Conservation (phyloP, 2,113 vertebrate species). For the Xiphias gladius region DNA sequence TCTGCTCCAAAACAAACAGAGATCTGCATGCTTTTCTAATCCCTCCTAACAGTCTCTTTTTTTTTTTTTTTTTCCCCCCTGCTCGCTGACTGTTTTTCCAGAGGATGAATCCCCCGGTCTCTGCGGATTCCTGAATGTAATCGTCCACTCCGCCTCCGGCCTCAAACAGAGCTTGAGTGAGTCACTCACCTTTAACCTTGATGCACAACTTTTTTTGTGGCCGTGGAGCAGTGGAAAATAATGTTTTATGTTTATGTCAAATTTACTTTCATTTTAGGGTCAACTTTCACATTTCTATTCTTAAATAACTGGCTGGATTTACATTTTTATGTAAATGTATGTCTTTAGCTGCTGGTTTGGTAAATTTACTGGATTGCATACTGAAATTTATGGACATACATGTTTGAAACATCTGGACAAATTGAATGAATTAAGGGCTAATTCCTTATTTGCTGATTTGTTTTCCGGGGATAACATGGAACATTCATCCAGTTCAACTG, state of each 20-base stretch:
- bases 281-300: background rate
- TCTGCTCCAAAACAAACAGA: conserved; percentile 63
- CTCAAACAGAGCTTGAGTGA: conserved; percentile 98
- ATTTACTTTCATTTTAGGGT: conserved; percentile 5
- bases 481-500: conserved; percentile 4
- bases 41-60: conserved; percentile 16
- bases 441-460: conserved; percentile 8
- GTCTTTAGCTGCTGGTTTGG: background rate
- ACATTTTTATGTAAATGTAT: background rate
- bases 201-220: conserved; percentile 23
- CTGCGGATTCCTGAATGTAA: conserved; percentile 96
- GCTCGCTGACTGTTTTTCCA: conserved; percentile 77
- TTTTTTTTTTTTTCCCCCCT: conserved; percentile 11
- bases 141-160: conserved; percentile 96
- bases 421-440: background rate
- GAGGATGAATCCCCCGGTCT: conserved; percentile 96
- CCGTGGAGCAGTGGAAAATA: conserved; percentile 5
- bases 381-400: background rate
- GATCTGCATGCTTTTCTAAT: conserved; percentile 62
- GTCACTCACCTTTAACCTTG: conserved; percentile 69
- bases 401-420: background rate
- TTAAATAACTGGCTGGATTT: background rate
- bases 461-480: conserved; percentile 1
- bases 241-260: background rate
- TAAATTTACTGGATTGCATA: background rate